Conservation (phyloP, 2,888 invertebrate species). For the Eupithecia inturbata region DNA sequence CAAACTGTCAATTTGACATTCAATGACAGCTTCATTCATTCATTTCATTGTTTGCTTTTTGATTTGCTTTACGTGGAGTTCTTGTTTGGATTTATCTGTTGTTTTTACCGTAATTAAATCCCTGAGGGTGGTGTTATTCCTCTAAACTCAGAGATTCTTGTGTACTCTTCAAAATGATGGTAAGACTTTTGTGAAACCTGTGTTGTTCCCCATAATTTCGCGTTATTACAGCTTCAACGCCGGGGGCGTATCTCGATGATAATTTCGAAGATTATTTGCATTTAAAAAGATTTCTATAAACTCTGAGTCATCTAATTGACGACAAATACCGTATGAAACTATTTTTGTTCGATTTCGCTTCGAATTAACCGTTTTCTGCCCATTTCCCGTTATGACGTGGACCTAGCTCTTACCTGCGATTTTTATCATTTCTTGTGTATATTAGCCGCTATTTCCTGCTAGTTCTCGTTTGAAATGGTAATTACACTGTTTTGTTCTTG, state of each 20-base stretch:
- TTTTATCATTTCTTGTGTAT: background rate
- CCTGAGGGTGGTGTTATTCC: slow-evolving; percentile 6
- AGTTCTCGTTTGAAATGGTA: background rate
- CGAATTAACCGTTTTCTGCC: background rate
- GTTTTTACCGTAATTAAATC: slow-evolving; percentile 17
- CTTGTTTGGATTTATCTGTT: slow-evolving; percentile 11
- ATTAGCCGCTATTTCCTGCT: background rate
- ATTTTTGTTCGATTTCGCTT: slow-evolving; percentile 6
- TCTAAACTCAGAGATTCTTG: background rate
- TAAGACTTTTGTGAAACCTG: slow-evolving; percentile 47
- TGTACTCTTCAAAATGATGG: slow-evolving; percentile 62
- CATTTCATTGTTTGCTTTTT: background rate
- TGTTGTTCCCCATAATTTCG: background rate
- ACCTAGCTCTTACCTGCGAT: background rate
- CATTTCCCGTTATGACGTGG: slow-evolving; percentile 27
- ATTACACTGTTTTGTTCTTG: background rate
- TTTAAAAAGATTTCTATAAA: slow-evolving; percentile 11
- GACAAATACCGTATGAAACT: slow-evolving; percentile 7
- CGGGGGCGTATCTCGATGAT: slow-evolving; percentile 34
- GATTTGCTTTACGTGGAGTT: slow-evolving; percentile 7
- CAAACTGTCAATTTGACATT: background rate
- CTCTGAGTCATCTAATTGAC: slow-evolving; percentile 14
- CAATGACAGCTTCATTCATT: background rate
- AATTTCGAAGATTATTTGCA: slow-evolving; percentile 13
- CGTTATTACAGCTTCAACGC: background rate